Evolutionary conservation across 2,888 invertebrate species (phyloP).

Genomic region (Choreutis nemorana): DNA sequence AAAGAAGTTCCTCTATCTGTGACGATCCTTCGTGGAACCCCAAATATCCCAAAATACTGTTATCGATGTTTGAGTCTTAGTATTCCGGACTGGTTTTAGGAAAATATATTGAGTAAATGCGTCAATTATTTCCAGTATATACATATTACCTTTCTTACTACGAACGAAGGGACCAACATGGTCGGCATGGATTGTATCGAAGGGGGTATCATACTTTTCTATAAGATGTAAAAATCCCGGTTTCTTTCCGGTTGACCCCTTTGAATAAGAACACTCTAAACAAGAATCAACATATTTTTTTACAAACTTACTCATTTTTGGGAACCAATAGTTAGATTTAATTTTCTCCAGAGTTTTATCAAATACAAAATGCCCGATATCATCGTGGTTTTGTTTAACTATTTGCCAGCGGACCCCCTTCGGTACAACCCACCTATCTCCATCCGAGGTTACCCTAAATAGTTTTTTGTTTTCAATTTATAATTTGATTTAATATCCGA

Average conservation of each 20-base stretch:
- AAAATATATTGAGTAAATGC: constrained; percentile 8
- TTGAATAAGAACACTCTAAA: constrained; percentile 4
- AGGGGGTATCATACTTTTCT: constrained; percentile 10
- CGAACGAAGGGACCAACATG: constrained; percentile 12
- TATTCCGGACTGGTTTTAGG: constrained; percentile 8
- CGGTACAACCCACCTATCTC: constrained; percentile 19
- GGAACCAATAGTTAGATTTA: constrained; percentile 4
- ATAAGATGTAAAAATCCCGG: constrained; percentile 11
- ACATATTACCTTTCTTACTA: constrained; percentile 5
- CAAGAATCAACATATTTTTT: constrained; percentile 4
- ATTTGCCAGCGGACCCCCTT: constrained; percentile 18
- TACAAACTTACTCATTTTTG: constrained; percentile 3
- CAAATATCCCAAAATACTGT: constrained; percentile 9
- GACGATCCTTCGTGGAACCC: constrained; percentile 8
- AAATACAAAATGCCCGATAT: constrained; percentile 20
- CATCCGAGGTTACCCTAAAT: constrained; percentile 12
- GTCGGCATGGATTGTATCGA: constrained; percentile 12
- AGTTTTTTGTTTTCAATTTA: neutral
- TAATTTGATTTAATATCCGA: constrained; percentile 10
- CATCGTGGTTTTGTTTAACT: constrained; percentile 21
- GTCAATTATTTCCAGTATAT: constrained; percentile 9
- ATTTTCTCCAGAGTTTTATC: constrained; percentile 6
- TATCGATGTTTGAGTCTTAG: constrained; percentile 6
- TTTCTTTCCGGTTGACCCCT: constrained; percentile 4
- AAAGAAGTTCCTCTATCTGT: constrained; percentile 11